A percentile compares a stretch with the other conserved stretches of the same genome.
These are phyloP conservation scores for Henricia sp. DNA, from an alignment of 53 echinoderm and acorn worm species.

Conservation along the genomic window DNA sequence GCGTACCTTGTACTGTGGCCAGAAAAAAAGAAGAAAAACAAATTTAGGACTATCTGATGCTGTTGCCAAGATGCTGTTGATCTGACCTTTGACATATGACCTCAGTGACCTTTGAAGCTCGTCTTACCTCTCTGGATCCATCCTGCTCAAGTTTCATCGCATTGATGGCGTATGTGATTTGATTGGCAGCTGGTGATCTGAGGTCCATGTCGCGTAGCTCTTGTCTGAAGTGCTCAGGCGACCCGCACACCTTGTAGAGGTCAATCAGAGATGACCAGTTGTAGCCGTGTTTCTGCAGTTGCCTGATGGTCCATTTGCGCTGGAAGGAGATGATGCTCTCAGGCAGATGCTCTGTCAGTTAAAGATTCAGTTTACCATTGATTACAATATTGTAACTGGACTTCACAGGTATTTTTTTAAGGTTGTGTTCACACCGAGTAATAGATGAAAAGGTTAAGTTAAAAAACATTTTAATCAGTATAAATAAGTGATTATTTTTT, in stretches of 20 bases:
- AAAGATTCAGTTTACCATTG: too few relatives aligned
- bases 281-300: conserved; percentile 66
- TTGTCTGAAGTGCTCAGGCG: conserved; percentile 68
- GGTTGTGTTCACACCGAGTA: too few relatives aligned
- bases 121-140: conserved; percentile 65
- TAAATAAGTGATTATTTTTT: too few relatives aligned
- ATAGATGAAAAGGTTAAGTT: too few relatives aligned
- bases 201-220: conserved; percentile 72
- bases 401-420: too few relatives aligned
- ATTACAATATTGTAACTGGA: too few relatives aligned
- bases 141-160: conserved; percentile 67
- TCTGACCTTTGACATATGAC: too few relatives aligned
- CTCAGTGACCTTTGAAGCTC: too few relatives aligned
- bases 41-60: too few relatives aligned
- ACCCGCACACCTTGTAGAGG: conserved; percentile 62
- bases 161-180: conserved; percentile 35
- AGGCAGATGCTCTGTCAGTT: conserved; percentile 56
- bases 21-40: neutral
- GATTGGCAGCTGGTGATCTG: conserved; percentile 35
- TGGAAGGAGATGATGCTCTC: conserved; percentile 52
- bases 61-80: too few relatives aligned
- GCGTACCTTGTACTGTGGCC: conserved; percentile 67
- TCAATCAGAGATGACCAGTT: conserved; percentile 56
- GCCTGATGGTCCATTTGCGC: conserved; percentile 58
- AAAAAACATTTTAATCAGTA: too few relatives aligned